Conservation (phyloP, 1,140 invertebrate genomes). For the Dreissena polymorpha region DNA sequence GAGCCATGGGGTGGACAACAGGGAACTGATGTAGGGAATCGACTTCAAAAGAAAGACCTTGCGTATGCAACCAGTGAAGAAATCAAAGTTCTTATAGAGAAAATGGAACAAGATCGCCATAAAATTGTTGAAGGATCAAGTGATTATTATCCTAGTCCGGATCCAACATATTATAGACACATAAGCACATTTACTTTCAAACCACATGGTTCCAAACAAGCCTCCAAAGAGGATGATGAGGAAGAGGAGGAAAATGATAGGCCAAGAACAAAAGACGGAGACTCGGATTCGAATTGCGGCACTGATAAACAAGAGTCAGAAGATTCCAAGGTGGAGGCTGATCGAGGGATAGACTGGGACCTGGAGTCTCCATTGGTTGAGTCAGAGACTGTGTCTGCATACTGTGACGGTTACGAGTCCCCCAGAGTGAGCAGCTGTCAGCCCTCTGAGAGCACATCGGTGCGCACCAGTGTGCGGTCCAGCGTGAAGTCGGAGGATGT, state of each 20-base stretch:
- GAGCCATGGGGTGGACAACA: slow-evolving; percentile 34
- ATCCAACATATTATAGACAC: slow-evolving; percentile 46
- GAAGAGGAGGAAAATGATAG: neutral
- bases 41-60: slow-evolving; percentile 39
- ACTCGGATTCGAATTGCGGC: slow-evolving; percentile 38
- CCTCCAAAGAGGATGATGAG: neutral
- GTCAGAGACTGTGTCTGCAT: slow-evolving; percentile 30
- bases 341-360: slow-evolving; percentile 25
- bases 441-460: slow-evolving; percentile 24
- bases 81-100: slow-evolving; percentile 52
- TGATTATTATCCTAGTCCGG: slow-evolving; percentile 35
- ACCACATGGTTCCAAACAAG: slow-evolving; percentile 13
- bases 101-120: slow-evolving; percentile 47
- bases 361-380: slow-evolving; percentile 3
- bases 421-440: slow-evolving; percentile 46
- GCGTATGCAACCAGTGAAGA: slow-evolving; percentile 54
- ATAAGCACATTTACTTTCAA: slow-evolving; percentile 47
- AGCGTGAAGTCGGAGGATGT: slow-evolving; percentile 7
- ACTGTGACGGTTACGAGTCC: slow-evolving; percentile 48
- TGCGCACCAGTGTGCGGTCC: neutral
- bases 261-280: neutral
- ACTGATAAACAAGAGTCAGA: slow-evolving; percentile 50
- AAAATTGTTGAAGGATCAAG: slow-evolving; percentile 20
- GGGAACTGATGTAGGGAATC: slow-evolving; percentile 34
- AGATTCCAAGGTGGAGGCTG: slow-evolving; percentile 51